A percentile compares a stretch with the other conserved stretches of the same genome.
Conservation (phyloP, 2,888 invertebrate species). For the Clepsis dumicolana region DNA sequence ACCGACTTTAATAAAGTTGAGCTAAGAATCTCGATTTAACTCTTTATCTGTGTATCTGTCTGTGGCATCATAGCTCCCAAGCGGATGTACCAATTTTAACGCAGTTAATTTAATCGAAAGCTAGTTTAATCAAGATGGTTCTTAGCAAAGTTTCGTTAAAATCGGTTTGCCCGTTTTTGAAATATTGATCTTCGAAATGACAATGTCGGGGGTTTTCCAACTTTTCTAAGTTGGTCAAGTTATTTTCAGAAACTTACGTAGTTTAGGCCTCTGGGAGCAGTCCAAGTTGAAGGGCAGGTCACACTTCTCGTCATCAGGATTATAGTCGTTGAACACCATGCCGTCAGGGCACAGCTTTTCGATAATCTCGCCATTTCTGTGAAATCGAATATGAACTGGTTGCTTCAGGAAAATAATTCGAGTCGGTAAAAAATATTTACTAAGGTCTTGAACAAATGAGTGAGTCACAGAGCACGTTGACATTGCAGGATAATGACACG, state of each 20-base stretch:
- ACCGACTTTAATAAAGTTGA: no score
- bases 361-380: conserved; percentile 89
- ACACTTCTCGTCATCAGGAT: conserved; percentile 93
- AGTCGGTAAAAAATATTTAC: not conserved
- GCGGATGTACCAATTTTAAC: no score
- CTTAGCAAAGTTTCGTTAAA: no score
- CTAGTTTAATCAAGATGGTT: no score
- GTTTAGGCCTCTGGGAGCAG: conserved; percentile 91
- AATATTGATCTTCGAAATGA: no score
- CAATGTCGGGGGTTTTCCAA: no score
- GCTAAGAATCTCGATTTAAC: no score
- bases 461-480: not conserved
- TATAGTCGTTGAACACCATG: conserved; percentile 95
- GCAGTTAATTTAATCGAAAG: no score
- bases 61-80: no score
- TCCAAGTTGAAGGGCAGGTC: conserved; percentile 95
- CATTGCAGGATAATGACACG: not conserved
- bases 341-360: conserved; percentile 95
- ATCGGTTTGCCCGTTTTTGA: no score
- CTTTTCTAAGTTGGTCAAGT: no score
- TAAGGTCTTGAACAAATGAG: not conserved
- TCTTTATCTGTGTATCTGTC: no score
- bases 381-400: not conserved
- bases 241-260: conserved; percentile 94
- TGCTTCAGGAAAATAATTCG: not conserved